Percentiles rank a stretch among this genome's conserved stretches.
These are phyloP conservation scores for Muscidifurax raptorellus DNA, from an alignment of 1,140 invertebrate genomes.

Conservation along the genomic window DNA sequence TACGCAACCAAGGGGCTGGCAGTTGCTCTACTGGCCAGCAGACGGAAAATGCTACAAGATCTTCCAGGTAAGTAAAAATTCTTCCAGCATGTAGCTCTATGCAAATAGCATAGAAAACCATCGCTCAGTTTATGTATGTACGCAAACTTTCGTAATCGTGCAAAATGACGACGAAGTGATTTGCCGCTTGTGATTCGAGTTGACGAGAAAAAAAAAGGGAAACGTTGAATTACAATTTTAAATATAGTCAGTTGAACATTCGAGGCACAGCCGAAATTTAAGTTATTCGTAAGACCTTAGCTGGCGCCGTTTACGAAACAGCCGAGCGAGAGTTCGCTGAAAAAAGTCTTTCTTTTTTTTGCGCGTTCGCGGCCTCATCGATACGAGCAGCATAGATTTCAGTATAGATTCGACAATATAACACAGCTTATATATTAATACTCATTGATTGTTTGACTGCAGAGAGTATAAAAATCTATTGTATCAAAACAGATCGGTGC, in stretches of 20 bases:
- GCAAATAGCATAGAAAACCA: not conserved
- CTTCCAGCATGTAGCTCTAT: not conserved
- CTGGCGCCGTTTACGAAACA: constrained; percentile 15
- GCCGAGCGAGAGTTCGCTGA: not conserved
- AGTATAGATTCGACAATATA: too few species aligned
- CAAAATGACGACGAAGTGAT: not conserved
- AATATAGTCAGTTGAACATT: constrained; percentile 13
- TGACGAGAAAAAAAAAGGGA: constrained; percentile 1
- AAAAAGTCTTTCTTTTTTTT: constrained; percentile 8
- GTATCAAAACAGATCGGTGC: constrained; percentile 78
- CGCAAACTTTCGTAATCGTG: not conserved
- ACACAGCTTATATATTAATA: too few species aligned
- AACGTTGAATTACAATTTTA: constrained; percentile 40
- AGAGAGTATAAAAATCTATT: not conserved
- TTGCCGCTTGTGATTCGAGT: not conserved
- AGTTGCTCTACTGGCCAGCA: constrained; percentile 87
- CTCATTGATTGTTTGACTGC: too few species aligned
- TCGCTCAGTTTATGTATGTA: not conserved
- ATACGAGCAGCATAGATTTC: too few species aligned
- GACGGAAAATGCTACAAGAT: constrained; percentile 91
- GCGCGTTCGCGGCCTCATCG: too few species aligned
- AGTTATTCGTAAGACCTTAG: constrained; percentile 28
- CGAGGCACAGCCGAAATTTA: constrained; percentile 14
- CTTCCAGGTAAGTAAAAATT: constrained; percentile 79
- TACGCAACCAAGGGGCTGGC: constrained; percentile 85